These are phyloP conservation scores for Drosophila mimica DNA, from an alignment of 2,888 invertebrate species.

Conservation along the genomic window DNA sequence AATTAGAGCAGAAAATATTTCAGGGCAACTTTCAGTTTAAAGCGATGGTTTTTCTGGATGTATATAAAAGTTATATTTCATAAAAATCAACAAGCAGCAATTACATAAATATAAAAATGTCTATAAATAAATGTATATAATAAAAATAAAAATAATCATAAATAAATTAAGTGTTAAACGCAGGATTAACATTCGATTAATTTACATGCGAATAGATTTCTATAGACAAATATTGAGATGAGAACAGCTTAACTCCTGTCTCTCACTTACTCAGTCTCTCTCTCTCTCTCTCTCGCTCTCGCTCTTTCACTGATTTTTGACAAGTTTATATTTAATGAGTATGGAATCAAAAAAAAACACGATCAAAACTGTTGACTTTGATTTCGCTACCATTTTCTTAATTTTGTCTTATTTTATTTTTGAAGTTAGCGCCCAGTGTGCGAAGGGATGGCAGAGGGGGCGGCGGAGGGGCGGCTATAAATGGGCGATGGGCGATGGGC, in stretches of 20 bases:
- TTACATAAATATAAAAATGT: too few relatives aligned
- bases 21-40: neutral
- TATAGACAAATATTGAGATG: neutral
- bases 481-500: conserved; percentile 60
- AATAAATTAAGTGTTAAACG: rapidly evolving
- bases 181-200: neutral
- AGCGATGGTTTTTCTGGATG: neutral
- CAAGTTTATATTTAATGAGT: neutral
- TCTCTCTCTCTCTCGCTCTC: neutral
- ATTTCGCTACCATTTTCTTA: neutral
- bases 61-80: neutral
- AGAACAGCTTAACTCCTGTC: neutral
- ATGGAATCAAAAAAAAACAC: neutral
- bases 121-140: neutral
- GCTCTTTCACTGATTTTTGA: neutral
- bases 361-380: neutral
- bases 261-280: neutral
- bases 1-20: neutral
- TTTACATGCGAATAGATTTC: neutral
- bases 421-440: neutral
- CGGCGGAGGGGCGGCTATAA: neutral
- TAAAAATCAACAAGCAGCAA: neutral
- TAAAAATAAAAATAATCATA: neutral
- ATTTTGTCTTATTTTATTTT: neutral
- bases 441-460: neutral